These are phyloP conservation scores for Pseudomyrmex flavicornis DNA, from an alignment of 1,140 invertebrate species.

Conservation along the genomic window DNA sequence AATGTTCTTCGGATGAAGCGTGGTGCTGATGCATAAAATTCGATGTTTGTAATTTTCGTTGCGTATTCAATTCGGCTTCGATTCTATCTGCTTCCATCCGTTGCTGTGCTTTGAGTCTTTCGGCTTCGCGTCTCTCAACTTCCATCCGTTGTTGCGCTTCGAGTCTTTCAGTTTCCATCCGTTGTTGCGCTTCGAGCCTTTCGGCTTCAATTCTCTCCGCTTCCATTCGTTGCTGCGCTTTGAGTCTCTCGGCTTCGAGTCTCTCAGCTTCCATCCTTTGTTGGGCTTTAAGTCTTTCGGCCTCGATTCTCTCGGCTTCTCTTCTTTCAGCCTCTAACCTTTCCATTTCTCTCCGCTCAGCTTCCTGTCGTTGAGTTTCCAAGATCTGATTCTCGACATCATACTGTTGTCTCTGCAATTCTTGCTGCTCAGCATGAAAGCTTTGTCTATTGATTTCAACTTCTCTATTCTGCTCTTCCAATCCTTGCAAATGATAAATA, in stretches of 20 bases:
- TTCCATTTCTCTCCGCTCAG: slow-evolving; percentile 68
- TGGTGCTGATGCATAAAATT: slow-evolving; percentile 78
- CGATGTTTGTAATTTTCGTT: slow-evolving; percentile 77
- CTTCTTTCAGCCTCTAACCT: slow-evolving; percentile 70
- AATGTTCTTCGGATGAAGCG: slow-evolving; percentile 77
- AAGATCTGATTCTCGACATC: slow-evolving; percentile 65
- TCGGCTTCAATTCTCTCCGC: slow-evolving; percentile 70
- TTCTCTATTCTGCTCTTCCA: slow-evolving; percentile 74
- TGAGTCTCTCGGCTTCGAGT: slow-evolving; percentile 32
- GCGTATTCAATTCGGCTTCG: slow-evolving; percentile 77
- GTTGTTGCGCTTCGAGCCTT: slow-evolving; percentile 61
- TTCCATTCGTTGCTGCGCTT: slow-evolving; percentile 30
- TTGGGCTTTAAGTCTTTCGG: slow-evolving; percentile 72
- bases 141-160: slow-evolving; percentile 11
- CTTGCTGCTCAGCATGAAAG: slow-evolving; percentile 64
- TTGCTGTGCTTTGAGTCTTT: slow-evolving; percentile 70
- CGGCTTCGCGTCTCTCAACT: slow-evolving; percentile 69
- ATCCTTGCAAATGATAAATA: slow-evolving; percentile 70
- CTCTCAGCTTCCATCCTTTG: slow-evolving; percentile 69
- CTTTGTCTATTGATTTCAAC: slow-evolving; percentile 74
- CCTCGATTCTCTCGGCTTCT: slow-evolving; percentile 71
- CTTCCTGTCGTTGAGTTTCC: slow-evolving; percentile 74
- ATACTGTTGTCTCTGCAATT: slow-evolving; percentile 65
- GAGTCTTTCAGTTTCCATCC: slow-evolving; percentile 63
- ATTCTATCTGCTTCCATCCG: slow-evolving; percentile 71